Percentiles rank a stretch among this genome's conserved stretches.
phyloP scores from a whole-genome alignment of 2,888 invertebrate species.

The Axea sp. region DNA sequence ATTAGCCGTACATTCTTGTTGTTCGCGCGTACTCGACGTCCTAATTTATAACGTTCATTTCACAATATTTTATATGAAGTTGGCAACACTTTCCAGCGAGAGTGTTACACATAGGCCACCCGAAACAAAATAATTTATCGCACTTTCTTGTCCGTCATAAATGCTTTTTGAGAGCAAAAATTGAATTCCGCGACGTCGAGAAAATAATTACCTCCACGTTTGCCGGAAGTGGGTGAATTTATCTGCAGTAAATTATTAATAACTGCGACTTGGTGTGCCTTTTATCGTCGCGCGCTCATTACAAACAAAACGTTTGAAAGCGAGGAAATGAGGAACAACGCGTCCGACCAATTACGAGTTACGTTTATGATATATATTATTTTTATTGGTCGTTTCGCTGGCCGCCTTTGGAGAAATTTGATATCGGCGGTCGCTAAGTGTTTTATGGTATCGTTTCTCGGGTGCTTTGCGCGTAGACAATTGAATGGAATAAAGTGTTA shows the following conservation, averaged over 20 bases:
- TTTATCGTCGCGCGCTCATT: slow-evolving; percentile 35
- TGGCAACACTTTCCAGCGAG: slow-evolving; percentile 40
- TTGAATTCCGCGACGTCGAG: not conserved
- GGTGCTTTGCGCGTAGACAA: slow-evolving; percentile 16
- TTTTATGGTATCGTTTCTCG: slow-evolving; percentile 30
- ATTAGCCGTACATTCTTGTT: slow-evolving; percentile 45
- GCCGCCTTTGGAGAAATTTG: slow-evolving; percentile 13
- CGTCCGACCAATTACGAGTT: slow-evolving; percentile 28
- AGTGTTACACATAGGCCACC: slow-evolving; percentile 23
- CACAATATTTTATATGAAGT: slow-evolving; percentile 39
- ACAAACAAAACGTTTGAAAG: slow-evolving; percentile 32
- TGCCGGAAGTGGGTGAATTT: slow-evolving; percentile 49
- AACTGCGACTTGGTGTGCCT: slow-evolving; percentile 30
- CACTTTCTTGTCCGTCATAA: slow-evolving; percentile 55
- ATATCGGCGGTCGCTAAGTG: slow-evolving; percentile 18
- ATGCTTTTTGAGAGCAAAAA: slow-evolving; percentile 10
- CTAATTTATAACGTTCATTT: slow-evolving; percentile 54
- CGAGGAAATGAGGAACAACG: slow-evolving; percentile 33
- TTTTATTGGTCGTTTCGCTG: slow-evolving; percentile 15
- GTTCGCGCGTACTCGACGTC: slow-evolving; percentile 35
- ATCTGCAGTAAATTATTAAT: slow-evolving; percentile 47
- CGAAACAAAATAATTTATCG: slow-evolving; percentile 49
- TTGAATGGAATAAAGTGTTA: slow-evolving; percentile 32
- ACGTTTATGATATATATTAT: slow-evolving; percentile 26
- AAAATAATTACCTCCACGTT: slow-evolving; percentile 37